Evolutionary conservation across 2,888 invertebrate genomes (phyloP).

Genomic region (Meandrusa payeni): DNA sequence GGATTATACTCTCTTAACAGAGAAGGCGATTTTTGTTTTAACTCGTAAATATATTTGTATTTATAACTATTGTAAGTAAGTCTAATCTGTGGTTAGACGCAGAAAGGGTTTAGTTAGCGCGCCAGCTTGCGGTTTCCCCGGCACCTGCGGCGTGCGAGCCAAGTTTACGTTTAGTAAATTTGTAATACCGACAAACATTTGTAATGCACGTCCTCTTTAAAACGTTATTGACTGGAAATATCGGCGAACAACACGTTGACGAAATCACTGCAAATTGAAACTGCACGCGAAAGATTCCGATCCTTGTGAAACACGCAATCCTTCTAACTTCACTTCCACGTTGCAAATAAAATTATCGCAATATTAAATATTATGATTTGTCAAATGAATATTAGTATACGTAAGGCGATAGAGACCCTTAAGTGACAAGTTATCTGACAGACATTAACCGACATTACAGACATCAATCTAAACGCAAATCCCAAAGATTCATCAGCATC

Average conservation of each 20-base stretch:
- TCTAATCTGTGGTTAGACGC: conserved; percentile 10
- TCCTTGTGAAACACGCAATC: conserved; percentile 1
- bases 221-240: conserved; percentile 20
- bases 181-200: conserved; percentile 20
- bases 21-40: too few relatives aligned
- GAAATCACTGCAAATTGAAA: conserved; percentile 21
- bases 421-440: too few relatives aligned
- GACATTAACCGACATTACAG: too few relatives aligned
- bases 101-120: conserved; percentile 1
- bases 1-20: too few relatives aligned
- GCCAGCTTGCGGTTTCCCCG: conserved; percentile 13
- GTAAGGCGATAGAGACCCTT: too few relatives aligned
- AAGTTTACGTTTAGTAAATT: conserved; percentile 9
- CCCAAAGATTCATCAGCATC: too few relatives aligned
- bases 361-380: too few relatives aligned
- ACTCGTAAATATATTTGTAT: too few relatives aligned
- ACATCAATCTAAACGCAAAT: too few relatives aligned
- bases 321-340: conserved; percentile 1
- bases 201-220: conserved; percentile 12
- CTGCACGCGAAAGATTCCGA: conserved; percentile 3
- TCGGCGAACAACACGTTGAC: conserved; percentile 5
- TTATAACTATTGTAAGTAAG: too few relatives aligned
- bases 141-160: not conserved
- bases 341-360: too few relatives aligned
- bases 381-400: too few relatives aligned